phyloP scores from a whole-genome alignment of 1,140 invertebrate genomes.

The Acromyrmex charruanus region DNA sequence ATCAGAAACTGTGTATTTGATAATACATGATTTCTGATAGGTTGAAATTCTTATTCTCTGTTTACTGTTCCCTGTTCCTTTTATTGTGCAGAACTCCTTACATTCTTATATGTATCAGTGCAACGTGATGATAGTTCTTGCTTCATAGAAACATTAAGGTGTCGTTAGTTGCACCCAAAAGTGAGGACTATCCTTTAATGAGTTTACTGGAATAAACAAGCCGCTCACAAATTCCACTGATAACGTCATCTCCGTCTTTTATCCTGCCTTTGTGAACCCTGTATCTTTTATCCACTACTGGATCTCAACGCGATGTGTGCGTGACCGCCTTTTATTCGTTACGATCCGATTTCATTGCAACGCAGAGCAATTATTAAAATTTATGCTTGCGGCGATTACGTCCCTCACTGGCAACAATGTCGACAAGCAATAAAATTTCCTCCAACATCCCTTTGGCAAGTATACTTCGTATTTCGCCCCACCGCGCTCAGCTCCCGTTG shows the following conservation, averaged over 20 bases:
- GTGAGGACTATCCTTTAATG: slow-evolving; percentile 52
- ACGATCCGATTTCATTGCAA: slow-evolving; percentile 29
- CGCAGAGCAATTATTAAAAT: slow-evolving; percentile 39
- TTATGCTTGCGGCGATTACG: slow-evolving; percentile 14
- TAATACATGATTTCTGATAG: too few relatives aligned
- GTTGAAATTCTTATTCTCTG: too few relatives aligned
- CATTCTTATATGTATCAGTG: neutral
- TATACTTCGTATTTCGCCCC: neutral
- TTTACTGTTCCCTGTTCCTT: too few relatives aligned
- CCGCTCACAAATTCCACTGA: neutral
- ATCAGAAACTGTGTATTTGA: too few relatives aligned
- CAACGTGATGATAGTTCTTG: neutral
- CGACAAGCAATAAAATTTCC: slow-evolving; percentile 50
- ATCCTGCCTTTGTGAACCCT: neutral
- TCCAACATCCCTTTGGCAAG: slow-evolving; percentile 46
- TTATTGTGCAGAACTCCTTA: too few relatives aligned
- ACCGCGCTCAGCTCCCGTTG: neutral
- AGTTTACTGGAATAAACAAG: slow-evolving; percentile 47
- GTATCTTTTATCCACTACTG: slow-evolving; percentile 28
- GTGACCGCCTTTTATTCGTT: slow-evolving; percentile 40
- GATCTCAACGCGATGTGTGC: slow-evolving; percentile 18
- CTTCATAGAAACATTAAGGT: slow-evolving; percentile 64
- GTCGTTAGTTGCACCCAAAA: slow-evolving; percentile 36
- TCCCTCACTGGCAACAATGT: slow-evolving; percentile 5
- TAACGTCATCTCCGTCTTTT: slow-evolving; percentile 4